Evolutionary conservation across 2,797 vertebrate genomes (phyloP), one percentile per base, ranked within the genome.

Genomic region (Danio jaintianensis): DNA sequence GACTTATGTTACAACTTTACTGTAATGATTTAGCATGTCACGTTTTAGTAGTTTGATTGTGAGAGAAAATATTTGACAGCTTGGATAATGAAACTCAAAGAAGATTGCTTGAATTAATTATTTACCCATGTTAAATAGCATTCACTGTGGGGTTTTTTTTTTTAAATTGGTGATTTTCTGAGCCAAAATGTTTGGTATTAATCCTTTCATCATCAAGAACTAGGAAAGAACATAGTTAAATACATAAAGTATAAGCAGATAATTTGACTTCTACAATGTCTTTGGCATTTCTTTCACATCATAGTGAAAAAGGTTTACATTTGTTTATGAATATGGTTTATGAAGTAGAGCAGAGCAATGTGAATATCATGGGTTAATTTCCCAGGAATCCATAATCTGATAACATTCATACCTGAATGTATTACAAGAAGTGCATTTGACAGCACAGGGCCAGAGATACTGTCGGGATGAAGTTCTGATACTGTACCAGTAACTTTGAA

Each of bases 21-120:
- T n/a, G n/a, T 29, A 55, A 22, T 73, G 70, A 56, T 15, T 71
- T 53, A 43, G 5, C 42, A 16, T 45, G n/a, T 42, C 13, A 72
- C 0, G 4, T 22, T 71, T 20, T 18, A 58, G 4, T 20, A 13
- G 8, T 45, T 42, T 20, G 2, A 12, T 66, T 45, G 5, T 12
- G 8, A n/a, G 18, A 50, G 11, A 45, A 20, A 72, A 29, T 43
- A 45, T 42, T 20, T 29, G 16, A 22, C 16, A 42, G 69, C n/a
- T 56, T 38, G 53, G 48, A 11, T 22, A 22, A 29, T 16, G 40
- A 18, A 70, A 18, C 15, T 38, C 5, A 47, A 45, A 13, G 13
- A 47, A 38, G n/a, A 13, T 8, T 13, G 3, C 5, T 48, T 67
- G 4, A 48, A 8, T 16, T 38, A 0, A 38, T 48, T 48, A 12